Percentiles rank a stretch among this genome's conserved stretches.
phyloP scores from a whole-genome alignment of 2,113 vertebrate genomes.

The Plecotus auritus region DNA sequence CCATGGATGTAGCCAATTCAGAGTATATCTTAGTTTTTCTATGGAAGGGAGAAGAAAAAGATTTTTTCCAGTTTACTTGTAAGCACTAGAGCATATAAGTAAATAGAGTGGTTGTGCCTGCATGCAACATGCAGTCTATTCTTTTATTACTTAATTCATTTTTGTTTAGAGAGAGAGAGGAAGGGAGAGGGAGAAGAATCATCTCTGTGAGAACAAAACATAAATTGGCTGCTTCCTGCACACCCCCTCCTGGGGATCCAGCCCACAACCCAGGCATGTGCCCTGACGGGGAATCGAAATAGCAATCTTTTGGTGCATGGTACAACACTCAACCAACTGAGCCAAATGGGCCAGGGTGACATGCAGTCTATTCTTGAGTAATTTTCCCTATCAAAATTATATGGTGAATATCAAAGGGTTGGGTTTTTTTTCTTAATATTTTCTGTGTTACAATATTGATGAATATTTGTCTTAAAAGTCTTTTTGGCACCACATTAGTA shows the following conservation, averaged over 20 bases:
- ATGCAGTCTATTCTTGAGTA: neutral
- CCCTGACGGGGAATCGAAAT: too few relatives aligned
- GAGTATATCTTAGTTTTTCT: conserved; percentile 22
- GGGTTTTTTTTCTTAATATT: neutral
- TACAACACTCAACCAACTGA: too few relatives aligned
- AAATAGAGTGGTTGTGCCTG: neutral
- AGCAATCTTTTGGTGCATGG: too few relatives aligned
- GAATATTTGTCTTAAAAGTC: neutral
- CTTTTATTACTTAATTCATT: neutral
- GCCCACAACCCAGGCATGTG: too few relatives aligned
- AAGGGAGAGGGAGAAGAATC: too few relatives aligned
- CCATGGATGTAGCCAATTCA: neutral
- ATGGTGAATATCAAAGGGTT: neutral
- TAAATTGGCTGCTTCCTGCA: too few relatives aligned
- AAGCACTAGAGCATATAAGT: neutral
- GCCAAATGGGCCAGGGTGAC: neutral
- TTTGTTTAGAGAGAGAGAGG: too few relatives aligned
- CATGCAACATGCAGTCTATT: neutral
- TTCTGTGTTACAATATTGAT: neutral
- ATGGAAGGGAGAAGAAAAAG: neutral
- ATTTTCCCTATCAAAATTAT: conserved; percentile 29
- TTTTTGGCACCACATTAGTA: neutral
- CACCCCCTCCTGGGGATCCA: too few relatives aligned
- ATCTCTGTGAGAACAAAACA: too few relatives aligned
- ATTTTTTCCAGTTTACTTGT: neutral